phyloP scores from a whole-genome alignment of 2,797 vertebrate genomes.

The Pipistrellus pygmaeus region DNA sequence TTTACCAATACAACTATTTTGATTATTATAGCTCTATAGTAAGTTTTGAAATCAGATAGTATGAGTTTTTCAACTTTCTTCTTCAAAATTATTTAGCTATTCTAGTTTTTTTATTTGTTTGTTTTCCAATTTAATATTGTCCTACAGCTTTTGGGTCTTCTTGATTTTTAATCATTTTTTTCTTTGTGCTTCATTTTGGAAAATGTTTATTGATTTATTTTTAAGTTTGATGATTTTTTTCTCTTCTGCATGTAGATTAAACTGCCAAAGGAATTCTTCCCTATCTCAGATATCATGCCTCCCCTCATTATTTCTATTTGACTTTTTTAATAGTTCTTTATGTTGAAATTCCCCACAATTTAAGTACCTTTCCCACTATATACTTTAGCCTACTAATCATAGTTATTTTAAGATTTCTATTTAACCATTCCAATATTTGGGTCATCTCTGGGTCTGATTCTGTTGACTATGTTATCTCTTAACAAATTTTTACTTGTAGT shows the following conservation, averaged over 20 bases:
- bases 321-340: neutral
- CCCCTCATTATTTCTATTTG: neutral
- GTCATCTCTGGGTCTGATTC: constrained; percentile 51
- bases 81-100: constrained; percentile 45
- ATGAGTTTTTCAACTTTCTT: constrained; percentile 16
- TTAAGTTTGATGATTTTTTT: constrained; percentile 45
- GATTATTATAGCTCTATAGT: neutral
- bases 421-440: neutral
- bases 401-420: constrained; percentile 35
- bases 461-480: neutral
- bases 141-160: neutral
- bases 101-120: neutral
- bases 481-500: neutral
- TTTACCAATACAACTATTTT: neutral
- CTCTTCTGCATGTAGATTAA: neutral
- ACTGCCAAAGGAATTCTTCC: constrained; percentile 14
- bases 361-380: neutral
- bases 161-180: neutral
- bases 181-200: constrained; percentile 29
- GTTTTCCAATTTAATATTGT: constrained; percentile 27
- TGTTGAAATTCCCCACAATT: neutral
- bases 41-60: neutral
- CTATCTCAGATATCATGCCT: neutral
- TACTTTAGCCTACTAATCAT: neutral
- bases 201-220: constrained; percentile 9